phyloP scores from a whole-genome alignment of 2,113 vertebrate genomes.

The Notothenia rossii region DNA sequence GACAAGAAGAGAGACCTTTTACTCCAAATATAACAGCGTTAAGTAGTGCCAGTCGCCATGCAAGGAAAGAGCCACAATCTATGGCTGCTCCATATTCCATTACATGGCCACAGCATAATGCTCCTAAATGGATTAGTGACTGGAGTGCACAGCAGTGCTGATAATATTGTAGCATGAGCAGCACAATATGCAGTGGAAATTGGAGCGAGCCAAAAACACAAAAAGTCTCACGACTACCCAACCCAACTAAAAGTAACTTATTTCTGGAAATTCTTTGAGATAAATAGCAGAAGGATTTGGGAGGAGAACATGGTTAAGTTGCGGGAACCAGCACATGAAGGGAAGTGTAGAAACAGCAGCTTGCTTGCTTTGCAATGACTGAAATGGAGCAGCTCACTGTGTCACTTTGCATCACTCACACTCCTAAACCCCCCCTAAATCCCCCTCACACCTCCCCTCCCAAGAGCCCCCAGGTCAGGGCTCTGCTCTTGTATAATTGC shows the following conservation, averaged over 20 bases:
- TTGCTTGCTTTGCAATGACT: conserved; percentile 85
- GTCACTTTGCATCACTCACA: conserved; percentile 81
- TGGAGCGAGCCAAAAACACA: not conserved
- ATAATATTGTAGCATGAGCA: conserved; percentile 62
- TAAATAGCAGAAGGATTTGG: conserved; percentile 19
- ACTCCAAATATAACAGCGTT: conserved; percentile 56
- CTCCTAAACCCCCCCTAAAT: conserved; percentile 52
- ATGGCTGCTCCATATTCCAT: conserved; percentile 67
- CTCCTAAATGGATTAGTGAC: conserved; percentile 77
- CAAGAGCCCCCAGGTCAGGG: conserved; percentile 72
- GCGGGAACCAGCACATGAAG: conserved; percentile 15
- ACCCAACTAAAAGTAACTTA: conserved; percentile 15
- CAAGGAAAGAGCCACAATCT: conserved; percentile 54
- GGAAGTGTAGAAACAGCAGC: conserved; percentile 55
- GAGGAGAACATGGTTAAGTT: conserved; percentile 15
- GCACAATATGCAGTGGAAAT: conserved; percentile 50
- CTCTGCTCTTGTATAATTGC: conserved; percentile 27
- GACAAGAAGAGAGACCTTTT: conserved; percentile 11
- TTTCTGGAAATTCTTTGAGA: conserved; percentile 10
- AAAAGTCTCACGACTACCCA: conserved; percentile 19
- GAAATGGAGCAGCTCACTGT: conserved; percentile 81
- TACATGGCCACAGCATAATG: conserved; percentile 73
- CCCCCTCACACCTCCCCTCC: conserved; percentile 29
- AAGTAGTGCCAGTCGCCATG: conserved; percentile 33
- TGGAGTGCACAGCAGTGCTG: conserved; percentile 63